Percentiles rank a stretch among this genome's conserved stretches.
These are phyloP conservation scores for Julus scanicus DNA, from an alignment of 2,888 invertebrate genomes.

Conservation along the genomic window DNA sequence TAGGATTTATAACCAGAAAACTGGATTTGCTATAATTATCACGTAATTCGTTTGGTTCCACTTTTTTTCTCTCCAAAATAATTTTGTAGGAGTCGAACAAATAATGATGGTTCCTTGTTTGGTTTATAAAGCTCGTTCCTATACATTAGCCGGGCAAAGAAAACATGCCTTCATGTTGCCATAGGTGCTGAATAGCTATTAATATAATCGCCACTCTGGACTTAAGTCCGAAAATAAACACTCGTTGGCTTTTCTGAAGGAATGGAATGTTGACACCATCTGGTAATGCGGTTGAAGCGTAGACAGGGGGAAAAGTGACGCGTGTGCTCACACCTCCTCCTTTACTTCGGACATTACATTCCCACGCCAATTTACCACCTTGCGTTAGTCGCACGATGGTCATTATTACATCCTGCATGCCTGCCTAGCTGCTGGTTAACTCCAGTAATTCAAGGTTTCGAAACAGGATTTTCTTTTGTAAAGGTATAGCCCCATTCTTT, in stretches of 20 bases:
- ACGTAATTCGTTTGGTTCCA: constrained; percentile 34
- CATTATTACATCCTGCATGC: constrained; percentile 37
- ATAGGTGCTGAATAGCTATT: constrained; percentile 10
- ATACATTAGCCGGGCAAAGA: neutral
- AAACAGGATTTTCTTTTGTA: neutral
- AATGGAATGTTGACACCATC: constrained; percentile 51
- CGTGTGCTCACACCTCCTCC: constrained; percentile 42
- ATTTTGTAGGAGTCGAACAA: neutral
- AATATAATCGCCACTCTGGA: constrained; percentile 38
- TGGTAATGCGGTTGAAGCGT: constrained; percentile 48
- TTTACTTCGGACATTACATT: constrained; percentile 36
- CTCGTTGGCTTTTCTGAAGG: constrained; percentile 35
- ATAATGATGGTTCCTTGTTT: constrained; percentile 34
- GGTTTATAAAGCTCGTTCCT: neutral
- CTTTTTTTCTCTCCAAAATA: constrained; percentile 2
- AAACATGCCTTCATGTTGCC: neutral
- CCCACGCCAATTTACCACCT: constrained; percentile 47
- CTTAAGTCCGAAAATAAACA: constrained; percentile 45
- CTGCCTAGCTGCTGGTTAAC: neutral
- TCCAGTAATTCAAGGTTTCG: constrained; percentile 25
- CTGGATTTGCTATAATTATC: neutral
- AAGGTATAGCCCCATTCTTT: neutral
- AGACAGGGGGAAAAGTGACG: neutral
- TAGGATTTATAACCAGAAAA: constrained; percentile 21
- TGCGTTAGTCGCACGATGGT: constrained; percentile 17